A percentile compares a stretch with the other conserved stretches of the same genome.
These are phyloP conservation scores for Mantis religiosa DNA, from an alignment of 2,888 invertebrate species.

Conservation along the genomic window DNA sequence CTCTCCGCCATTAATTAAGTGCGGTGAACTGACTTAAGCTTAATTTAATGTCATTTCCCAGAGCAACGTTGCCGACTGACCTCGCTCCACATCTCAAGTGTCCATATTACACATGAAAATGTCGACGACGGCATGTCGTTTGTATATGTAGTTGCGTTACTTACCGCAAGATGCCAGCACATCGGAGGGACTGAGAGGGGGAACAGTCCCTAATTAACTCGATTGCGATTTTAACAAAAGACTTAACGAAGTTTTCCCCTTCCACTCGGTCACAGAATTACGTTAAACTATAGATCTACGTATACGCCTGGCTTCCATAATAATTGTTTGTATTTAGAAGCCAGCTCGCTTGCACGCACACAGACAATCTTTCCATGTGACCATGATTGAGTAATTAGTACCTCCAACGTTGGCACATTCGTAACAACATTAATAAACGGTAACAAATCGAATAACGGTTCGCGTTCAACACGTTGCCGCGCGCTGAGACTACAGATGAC, in stretches of 20 bases:
- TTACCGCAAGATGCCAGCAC: slow-evolving; percentile 29
- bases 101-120: not conserved
- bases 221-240: slow-evolving; percentile 31
- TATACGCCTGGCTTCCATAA: not conserved
- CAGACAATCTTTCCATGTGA: slow-evolving; percentile 21
- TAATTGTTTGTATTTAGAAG: slow-evolving; percentile 10
- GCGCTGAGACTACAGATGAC: not conserved
- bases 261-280: slow-evolving; percentile 18
- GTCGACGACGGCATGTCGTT: not conserved
- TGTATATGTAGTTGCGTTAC: slow-evolving; percentile 22
- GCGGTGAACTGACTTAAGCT: slow-evolving; percentile 13
- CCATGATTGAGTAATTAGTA: slow-evolving; percentile 22
- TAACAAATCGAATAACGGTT: slow-evolving; percentile 43
- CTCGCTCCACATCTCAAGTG: not conserved
- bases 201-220: slow-evolving; percentile 27
- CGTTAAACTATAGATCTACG: slow-evolving; percentile 7
- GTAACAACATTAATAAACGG: slow-evolving; percentile 49
- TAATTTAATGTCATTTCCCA: slow-evolving; percentile 17
- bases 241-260: slow-evolving; percentile 27
- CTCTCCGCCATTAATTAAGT: not conserved
- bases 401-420: slow-evolving; percentile 28
- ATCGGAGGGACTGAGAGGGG: not conserved
- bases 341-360: not conserved
- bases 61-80: not conserved
- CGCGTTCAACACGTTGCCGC: slow-evolving; percentile 30